These are phyloP conservation scores for Lipotes vexillifer DNA, from an alignment of 2,113 vertebrate species.

Conservation along the genomic window DNA sequence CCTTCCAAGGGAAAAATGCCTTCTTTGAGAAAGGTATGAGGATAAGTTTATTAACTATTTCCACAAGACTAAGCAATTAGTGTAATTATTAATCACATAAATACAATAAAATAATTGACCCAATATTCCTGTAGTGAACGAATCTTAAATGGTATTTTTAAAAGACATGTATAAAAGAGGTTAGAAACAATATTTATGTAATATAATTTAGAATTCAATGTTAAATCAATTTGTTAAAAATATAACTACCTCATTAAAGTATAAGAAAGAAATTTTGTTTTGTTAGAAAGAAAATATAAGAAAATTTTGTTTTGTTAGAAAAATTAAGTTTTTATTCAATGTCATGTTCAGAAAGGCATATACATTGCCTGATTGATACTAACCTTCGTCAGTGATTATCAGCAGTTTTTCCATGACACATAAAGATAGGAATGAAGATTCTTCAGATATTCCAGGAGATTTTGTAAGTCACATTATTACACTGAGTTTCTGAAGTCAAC, in stretches of 20 bases:
- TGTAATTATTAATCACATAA: background rate
- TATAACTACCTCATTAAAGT: constrained; percentile 5
- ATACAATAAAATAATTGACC: background rate
- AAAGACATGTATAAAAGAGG: background rate
- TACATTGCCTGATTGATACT: background rate
- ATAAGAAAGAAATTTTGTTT: background rate
- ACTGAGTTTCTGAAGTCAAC: background rate
- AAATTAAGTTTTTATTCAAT: constrained; percentile 32
- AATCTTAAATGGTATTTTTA: constrained; percentile 28
- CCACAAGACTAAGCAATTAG: background rate
- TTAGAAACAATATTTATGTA: background rate
- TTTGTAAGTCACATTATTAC: background rate
- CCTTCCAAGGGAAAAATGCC: background rate
- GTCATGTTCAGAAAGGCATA: constrained; percentile 16
- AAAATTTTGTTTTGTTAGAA: constrained; percentile 6
- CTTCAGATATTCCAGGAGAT: background rate
- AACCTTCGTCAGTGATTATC: background rate
- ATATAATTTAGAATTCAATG: background rate
- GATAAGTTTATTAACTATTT: background rate
- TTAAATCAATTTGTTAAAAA: constrained; percentile 44
- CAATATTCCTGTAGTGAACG: background rate
- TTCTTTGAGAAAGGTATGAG: background rate
- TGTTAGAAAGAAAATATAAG: too few species aligned
- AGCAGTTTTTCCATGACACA: background rate
- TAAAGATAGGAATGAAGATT: background rate